Evolutionary conservation across 2,888 invertebrate genomes (phyloP).

Genomic region (Tetragonula carbonaria): DNA sequence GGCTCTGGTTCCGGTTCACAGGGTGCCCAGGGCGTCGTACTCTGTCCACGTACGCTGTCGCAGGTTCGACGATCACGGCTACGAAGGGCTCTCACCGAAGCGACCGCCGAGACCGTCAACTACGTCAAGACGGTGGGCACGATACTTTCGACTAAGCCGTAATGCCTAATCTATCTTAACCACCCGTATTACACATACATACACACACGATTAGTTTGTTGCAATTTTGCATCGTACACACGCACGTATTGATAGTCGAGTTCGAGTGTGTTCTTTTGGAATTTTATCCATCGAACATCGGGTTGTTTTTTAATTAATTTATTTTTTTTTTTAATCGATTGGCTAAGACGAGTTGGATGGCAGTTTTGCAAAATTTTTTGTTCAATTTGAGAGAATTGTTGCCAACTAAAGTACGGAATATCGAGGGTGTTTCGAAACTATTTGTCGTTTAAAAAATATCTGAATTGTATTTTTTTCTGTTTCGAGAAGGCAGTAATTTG

Average conservation of each 20-base stretch:
- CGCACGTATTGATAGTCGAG: not conserved
- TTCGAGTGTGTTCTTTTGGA: slow-evolving; percentile 11
- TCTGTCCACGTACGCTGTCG: slow-evolving; percentile 95
- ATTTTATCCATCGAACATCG: not conserved
- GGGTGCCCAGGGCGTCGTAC: slow-evolving; percentile 91
- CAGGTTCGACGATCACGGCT: slow-evolving; percentile 93
- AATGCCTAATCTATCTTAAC: slow-evolving; percentile 43
- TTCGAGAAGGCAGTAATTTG: too few relatives aligned
- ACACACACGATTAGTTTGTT: slow-evolving; percentile 9
- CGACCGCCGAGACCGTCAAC: slow-evolving; percentile 94
- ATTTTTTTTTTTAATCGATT: too few relatives aligned
- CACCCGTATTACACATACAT: slow-evolving; percentile 7
- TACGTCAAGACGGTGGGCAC: slow-evolving; percentile 94
- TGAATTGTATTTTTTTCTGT: too few relatives aligned
- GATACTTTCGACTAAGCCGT: slow-evolving; percentile 52
- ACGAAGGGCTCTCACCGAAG: slow-evolving; percentile 95
- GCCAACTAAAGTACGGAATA: not conserved
- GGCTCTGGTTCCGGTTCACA: slow-evolving; percentile 73
- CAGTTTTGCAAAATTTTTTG: not conserved
- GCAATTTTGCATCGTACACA: slow-evolving; percentile 36
- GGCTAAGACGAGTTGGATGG: too few relatives aligned
- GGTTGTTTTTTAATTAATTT: too few relatives aligned
- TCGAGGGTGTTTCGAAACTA: too few relatives aligned
- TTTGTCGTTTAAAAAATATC: too few relatives aligned
- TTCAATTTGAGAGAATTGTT: not conserved